Base-by-base conservation (phyloP, 2,113 vertebrate genomes). In the Syngnathoides biaculeatus region DNA sequence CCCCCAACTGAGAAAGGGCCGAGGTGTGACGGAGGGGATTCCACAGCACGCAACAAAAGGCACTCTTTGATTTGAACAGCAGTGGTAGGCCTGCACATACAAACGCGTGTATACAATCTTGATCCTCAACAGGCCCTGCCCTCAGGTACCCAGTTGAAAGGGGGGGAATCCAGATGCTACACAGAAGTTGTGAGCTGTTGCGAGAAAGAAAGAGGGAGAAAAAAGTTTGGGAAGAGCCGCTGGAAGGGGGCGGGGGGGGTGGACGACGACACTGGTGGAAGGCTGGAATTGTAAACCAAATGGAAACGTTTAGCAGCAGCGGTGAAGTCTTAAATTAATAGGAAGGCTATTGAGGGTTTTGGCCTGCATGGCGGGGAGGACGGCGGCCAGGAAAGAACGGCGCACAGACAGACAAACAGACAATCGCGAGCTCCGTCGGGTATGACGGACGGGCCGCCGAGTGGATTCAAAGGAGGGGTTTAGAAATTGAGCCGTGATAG, bases 31-130 rank as follows among this genome's bases (percentile, higher is more conserved):
- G 56, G 79, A 85, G 84, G 79, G 73, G 80, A 87, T 87, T 87
- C 84, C 81, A 87, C 80, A 81, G 65, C 79, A 58, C 40, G 62
- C 81, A 86, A 89, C 90, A 91, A 91, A 92, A 90, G 89, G 86
- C 84, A 71, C 85, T n/a, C n/a, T 89, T 89, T 86, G 84, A 89
- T 85, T 87, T 69, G 78, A 80, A 82, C 72, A 83, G 72, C 78
- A 81, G 74, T 83, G 83, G 79, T 71, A 78, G 59, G 61, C 72
- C 70, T n/a, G 68, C 67, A 64, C 74, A 70, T 73, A 58, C 56
- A 58, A 1, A 17, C 56, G 58, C 72, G 64, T 61, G 60, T 35
- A 62, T 14, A 62, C 59, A 62, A 22, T 45, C 60, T 73, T 77
- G 77, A 78, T 84, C 74, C 74, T 77, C 65, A 50, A 72, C 79